A percentile compares a stretch with the other conserved stretches of the same genome.
Conservation (phyloP, 2,797 vertebrate species). For the Lepidocolaptes lacrymiger region DNA sequence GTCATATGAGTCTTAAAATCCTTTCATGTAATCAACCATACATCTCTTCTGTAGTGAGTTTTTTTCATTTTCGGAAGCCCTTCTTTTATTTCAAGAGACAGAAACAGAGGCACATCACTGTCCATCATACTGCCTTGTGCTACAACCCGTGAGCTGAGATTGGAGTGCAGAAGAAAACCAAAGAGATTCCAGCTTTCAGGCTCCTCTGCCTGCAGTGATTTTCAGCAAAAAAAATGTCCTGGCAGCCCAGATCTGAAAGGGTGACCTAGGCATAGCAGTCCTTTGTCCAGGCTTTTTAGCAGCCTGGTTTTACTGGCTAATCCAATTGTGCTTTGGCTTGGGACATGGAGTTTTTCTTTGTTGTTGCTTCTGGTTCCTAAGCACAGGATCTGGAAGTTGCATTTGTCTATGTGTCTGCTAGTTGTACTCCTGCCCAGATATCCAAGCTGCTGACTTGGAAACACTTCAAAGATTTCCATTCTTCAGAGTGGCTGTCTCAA, state of each 20-base stretch:
- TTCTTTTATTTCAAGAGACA: neutral
- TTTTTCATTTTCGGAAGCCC: neutral
- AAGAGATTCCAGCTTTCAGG: neutral
- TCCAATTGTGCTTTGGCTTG: constrained; percentile 41
- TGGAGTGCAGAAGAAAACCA: neutral
- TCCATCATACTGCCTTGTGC: neutral
- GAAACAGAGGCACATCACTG: neutral
- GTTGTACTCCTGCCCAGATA: constrained; percentile 32
- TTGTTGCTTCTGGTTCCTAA: constrained; percentile 30
- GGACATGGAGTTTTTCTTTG: neutral
- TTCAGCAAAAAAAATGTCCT: neutral
- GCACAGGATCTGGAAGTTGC: constrained; percentile 25
- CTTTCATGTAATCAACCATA: neutral
- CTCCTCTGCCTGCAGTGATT: neutral
- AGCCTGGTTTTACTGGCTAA: neutral
- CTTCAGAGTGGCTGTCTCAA: constrained; percentile 14
- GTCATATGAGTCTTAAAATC: neutral
- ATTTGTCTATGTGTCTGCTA: constrained; percentile 37
- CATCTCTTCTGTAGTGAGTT: neutral
- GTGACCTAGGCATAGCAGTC: neutral
- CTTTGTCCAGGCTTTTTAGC: neutral
- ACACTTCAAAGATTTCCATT: constrained; percentile 37
- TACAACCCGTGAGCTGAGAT: neutral
- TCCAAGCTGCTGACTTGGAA: constrained; percentile 54
- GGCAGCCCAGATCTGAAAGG: neutral